Conservation (phyloP, 2,888 invertebrate genomes). For the Phasia obesa region DNA sequence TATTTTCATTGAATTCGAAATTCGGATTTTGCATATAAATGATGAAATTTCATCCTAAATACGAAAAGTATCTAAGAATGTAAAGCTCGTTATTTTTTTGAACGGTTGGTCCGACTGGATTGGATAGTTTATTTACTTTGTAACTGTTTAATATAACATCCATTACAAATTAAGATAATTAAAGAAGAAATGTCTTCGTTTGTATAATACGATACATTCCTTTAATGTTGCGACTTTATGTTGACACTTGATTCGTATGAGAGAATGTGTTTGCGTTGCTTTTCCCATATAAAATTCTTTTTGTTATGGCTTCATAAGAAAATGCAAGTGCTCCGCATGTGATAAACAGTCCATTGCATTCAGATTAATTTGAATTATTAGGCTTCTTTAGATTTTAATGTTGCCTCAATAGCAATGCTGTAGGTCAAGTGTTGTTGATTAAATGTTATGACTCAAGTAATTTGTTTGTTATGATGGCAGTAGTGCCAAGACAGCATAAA, state of each 20-base stretch:
- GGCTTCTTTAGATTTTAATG: conserved; percentile 55
- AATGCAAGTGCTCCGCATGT: conserved; percentile 52
- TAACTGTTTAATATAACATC: not conserved
- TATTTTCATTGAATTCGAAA: not conserved
- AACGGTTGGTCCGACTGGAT: not conserved
- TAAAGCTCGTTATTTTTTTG: not conserved
- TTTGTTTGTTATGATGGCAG: conserved; percentile 60
- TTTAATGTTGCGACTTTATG: conserved; percentile 35
- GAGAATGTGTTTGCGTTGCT: not conserved
- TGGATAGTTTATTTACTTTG: too few relatives aligned
- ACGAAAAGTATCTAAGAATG: not conserved
- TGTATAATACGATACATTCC: not conserved
- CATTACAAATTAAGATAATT: not conserved
- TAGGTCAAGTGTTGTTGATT: conserved; percentile 68
- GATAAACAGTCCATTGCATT: conserved; percentile 41
- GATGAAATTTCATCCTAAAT: too few relatives aligned
- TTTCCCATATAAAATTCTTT: conserved; percentile 24
- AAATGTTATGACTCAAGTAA: conserved; percentile 52
- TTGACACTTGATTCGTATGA: conserved; percentile 16
- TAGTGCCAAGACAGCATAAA: conserved; percentile 40
- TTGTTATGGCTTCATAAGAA: conserved; percentile 65
- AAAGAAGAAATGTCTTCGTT: conserved; percentile 12
- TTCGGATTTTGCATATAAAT: not conserved
- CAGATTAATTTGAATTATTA: conserved; percentile 54
- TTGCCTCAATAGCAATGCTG: conserved; percentile 57